Evolutionary conservation across 2,113 vertebrate species (phyloP).

Genomic region (Pelecanus crispus): DNA sequence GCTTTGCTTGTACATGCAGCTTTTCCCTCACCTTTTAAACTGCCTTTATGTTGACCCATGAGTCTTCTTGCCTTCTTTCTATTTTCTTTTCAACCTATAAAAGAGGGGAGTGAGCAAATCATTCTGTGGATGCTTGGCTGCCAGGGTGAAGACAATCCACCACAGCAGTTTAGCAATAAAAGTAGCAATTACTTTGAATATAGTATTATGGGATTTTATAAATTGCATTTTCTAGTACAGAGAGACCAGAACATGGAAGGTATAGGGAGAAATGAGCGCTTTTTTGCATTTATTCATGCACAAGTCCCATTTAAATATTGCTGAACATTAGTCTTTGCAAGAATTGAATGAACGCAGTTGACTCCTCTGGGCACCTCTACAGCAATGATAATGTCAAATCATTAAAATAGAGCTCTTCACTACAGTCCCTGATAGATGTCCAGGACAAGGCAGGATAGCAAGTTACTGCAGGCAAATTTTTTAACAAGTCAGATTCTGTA

Average conservation of each 20-base stretch:
- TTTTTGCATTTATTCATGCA: background rate
- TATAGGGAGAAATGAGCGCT: background rate
- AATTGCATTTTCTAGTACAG: background rate
- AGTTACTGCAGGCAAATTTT: background rate
- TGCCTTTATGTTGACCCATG: background rate
- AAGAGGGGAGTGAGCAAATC: accelerated
- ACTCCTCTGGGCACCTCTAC: background rate
- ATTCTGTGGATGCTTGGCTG: background rate
- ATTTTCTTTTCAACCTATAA: background rate
- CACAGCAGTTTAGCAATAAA: background rate
- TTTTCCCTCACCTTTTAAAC: background rate
- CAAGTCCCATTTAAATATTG: background rate
- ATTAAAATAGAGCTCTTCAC: background rate
- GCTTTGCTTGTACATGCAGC: background rate
- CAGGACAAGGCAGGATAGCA: background rate
- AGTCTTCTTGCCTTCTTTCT: background rate
- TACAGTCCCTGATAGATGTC: background rate
- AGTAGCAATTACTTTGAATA: background rate
- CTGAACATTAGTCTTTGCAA: background rate
- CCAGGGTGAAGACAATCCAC: background rate
- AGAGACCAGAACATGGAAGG: background rate
- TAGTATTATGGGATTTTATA: background rate
- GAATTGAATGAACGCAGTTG: background rate
- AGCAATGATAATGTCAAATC: background rate
- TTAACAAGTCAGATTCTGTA: background rate